phyloP scores from a whole-genome alignment of 2,113 vertebrate species.

The Turnix velox region DNA sequence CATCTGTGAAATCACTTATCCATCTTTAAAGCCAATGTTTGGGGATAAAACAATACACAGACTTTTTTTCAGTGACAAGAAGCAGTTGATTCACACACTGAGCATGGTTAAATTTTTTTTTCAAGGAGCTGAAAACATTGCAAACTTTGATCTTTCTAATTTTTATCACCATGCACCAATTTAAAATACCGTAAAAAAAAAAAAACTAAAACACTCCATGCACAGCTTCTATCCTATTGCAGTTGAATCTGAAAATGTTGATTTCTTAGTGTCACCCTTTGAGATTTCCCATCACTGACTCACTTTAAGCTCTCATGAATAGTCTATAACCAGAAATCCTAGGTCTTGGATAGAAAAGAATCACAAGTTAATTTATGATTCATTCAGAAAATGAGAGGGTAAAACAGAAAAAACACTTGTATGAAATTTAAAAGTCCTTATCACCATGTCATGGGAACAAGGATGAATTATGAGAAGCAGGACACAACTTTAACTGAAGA shows the following conservation, averaged over 20 bases:
- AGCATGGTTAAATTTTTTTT: not conserved
- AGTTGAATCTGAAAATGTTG: not conserved
- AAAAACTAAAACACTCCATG: not conserved
- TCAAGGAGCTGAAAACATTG: not conserved
- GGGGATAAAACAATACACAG: not conserved
- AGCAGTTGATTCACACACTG: not conserved
- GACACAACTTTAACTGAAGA: not conserved
- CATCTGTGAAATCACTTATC: conserved; percentile 20
- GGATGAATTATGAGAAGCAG: not conserved
- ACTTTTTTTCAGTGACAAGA: not conserved
- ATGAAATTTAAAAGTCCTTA: not conserved
- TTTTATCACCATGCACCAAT: not conserved
- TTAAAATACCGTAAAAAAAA: not conserved
- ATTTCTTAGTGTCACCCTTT: not conserved
- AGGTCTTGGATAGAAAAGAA: not conserved
- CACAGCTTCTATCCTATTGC: not conserved
- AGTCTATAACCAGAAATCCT: not conserved
- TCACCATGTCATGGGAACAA: not conserved
- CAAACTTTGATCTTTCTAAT: not conserved
- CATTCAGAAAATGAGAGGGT: not conserved
- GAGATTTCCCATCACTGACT: not conserved
- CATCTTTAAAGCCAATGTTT: not conserved
- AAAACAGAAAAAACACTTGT: not conserved
- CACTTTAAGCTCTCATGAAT: not conserved
- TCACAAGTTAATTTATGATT: not conserved